Base-by-base conservation (phyloP, 2,888 invertebrate species). In the Trypoxylon attenuatum region DNA sequence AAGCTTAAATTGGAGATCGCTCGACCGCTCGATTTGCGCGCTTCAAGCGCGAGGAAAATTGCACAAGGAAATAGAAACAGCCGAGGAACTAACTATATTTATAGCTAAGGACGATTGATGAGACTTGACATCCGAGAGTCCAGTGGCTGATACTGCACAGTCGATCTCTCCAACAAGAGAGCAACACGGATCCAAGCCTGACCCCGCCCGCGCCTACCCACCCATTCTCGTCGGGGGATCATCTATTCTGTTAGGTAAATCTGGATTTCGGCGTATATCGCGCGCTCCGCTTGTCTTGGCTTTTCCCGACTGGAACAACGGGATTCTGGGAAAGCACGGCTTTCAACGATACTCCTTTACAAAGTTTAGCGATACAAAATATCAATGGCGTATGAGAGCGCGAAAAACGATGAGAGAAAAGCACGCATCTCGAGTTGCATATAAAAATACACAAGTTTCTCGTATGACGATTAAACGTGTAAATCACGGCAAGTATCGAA, bases 401-500 rank as follows among this genome's bases (percentile, higher is more conserved):
- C 63, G n/a, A 56, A 53, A 66, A 66, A 66, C 63, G 63, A 63
- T 66, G 21, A 53, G 63, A 63, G 39, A 64, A 51, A 64, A 58
- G 54, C 66, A 47, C 67, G 67, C 67, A 16, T 55, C 46, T 52
- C 52, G 56, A 43, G 39, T 49, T 60, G 67, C 67, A 67, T 65
- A 62, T 68, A 68, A 67, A 68, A 68, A 68, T 68, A 68, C 67
- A 68, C 56, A 60, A 67, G 55, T 54, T 56, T 60, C 41, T 56
- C 29, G 60, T 33, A 39, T 41, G 56, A 53, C 57, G 52, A 66
- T 63, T 53, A 45, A 63, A 53, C 47, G 63, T 52, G 42, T 39
- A 21, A 33, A 39, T 62, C 52, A 10, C 15, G 62, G 43, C 41
- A 66, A 63, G 50, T 33, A 33, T 50, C 16, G 56, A 53, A 63